These are phyloP conservation scores for Trogon surrucura DNA, from an alignment of 2,113 vertebrate genomes.

Conservation along the genomic window DNA sequence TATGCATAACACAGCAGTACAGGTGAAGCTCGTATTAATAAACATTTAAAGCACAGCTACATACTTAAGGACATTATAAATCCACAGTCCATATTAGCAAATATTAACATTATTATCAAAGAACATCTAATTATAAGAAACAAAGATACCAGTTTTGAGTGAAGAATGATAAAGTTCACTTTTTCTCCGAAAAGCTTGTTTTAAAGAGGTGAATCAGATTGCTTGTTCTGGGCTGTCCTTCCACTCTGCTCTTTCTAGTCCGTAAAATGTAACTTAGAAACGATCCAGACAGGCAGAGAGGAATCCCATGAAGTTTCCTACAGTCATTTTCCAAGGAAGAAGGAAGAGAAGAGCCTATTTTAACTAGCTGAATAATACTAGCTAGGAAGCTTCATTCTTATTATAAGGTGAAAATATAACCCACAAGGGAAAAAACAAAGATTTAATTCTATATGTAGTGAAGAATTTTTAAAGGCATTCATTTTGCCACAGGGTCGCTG, in stretches of 20 bases:
- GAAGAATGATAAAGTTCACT: background rate
- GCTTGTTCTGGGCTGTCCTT: background rate
- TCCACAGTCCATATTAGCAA: background rate
- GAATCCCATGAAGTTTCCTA: background rate
- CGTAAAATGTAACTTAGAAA: background rate
- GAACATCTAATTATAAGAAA: background rate
- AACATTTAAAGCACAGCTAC: background rate
- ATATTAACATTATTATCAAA: background rate
- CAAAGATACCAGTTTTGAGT: background rate
- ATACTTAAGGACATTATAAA: background rate
- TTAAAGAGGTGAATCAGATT: background rate
- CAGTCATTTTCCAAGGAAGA: background rate
- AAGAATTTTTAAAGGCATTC: accelerated
- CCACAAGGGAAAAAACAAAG: background rate
- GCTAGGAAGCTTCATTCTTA: background rate
- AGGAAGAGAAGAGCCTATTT: background rate
- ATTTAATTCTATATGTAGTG: background rate
- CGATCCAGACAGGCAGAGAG: background rate
- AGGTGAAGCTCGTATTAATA: background rate
- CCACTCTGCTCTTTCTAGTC: background rate
- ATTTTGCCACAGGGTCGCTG: background rate
- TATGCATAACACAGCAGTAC: background rate
- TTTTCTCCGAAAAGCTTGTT: background rate
- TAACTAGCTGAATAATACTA: background rate
- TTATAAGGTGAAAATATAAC: background rate